phyloP scores from a whole-genome alignment of 2,888 invertebrate genomes.

The Stenchaetothrips biformis region DNA sequence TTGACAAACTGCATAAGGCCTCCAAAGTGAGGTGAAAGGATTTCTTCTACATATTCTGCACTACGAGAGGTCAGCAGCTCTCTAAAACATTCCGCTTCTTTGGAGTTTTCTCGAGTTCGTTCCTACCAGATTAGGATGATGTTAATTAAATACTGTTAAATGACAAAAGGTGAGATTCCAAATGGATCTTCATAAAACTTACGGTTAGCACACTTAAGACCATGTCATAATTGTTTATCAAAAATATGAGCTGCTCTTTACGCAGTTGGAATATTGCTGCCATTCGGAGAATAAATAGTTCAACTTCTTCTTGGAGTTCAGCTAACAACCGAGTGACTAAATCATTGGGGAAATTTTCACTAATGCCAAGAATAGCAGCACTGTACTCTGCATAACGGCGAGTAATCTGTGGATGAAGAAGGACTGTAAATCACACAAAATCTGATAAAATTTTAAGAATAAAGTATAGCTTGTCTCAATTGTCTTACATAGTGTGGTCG shows the following conservation, averaged over 20 bases:
- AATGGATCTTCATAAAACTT: constrained; percentile 37
- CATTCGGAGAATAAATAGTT: constrained; percentile 88
- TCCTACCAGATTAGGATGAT: constrained; percentile 50
- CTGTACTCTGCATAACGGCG: constrained; percentile 97
- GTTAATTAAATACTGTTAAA: background rate
- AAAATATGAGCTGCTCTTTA: constrained; percentile 92
- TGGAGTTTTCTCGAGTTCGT: constrained; percentile 88
- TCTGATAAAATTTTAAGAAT: background rate
- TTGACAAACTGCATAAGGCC: constrained; percentile 94
- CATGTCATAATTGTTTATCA: constrained; percentile 99
- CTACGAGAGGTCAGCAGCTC: constrained; percentile 84
- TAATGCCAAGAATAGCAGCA: constrained; percentile 89
- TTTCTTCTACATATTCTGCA: constrained; percentile 93
- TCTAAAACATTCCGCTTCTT: constrained; percentile 91
- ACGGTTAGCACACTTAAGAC: constrained; percentile 71
- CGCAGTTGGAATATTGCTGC: constrained; percentile 89
- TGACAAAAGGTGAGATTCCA: background rate
- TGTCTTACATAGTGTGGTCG: constrained; percentile 93
- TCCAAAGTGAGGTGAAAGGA: constrained; percentile 92
- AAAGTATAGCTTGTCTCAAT: background rate
- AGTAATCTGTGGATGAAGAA: constrained; percentile 67
- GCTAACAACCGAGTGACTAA: constrained; percentile 77
- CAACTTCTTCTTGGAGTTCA: constrained; percentile 83
- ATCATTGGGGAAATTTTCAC: constrained; percentile 88
- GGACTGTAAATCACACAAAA: constrained; percentile 30